A percentile compares a stretch with the other conserved stretches of the same genome.
These are phyloP conservation scores for Spondyliosoma cantharus DNA, from an alignment of 2,797 vertebrate species.

Conservation along the genomic window DNA sequence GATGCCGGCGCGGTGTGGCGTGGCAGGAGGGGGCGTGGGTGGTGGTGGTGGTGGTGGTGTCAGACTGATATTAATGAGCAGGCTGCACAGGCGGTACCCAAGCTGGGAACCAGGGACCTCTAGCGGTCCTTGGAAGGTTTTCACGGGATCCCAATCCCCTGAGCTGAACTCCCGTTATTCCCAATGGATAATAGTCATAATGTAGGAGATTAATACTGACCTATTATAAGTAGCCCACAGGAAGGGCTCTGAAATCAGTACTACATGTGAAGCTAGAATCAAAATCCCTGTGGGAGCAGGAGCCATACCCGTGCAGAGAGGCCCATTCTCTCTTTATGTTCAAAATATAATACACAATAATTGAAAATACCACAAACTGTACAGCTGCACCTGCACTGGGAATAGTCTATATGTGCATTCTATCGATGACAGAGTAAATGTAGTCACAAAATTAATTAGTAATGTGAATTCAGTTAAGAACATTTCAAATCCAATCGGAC, in stretches of 20 bases:
- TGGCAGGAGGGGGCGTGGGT: conserved; percentile 60
- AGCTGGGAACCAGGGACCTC: conserved; percentile 31
- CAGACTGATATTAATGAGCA: conserved; percentile 46
- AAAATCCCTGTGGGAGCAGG: not conserved
- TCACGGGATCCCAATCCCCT: not conserved
- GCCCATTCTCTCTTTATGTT: not conserved
- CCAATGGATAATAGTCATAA: not conserved
- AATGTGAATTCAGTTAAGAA: no score
- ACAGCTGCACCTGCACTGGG: not conserved
- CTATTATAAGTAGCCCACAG: not conserved
- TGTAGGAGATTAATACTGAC: not conserved
- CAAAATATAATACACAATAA: not conserved
- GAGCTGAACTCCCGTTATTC: not conserved
- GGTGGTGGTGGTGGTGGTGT: conserved; percentile 34
- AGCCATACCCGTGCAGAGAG: not conserved
- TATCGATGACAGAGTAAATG: no score
- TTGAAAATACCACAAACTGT: not conserved
- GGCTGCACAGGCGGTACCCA: not conserved
- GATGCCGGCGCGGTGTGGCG: conserved; percentile 63
- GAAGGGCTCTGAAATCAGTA: no score
- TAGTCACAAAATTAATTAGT: no score
- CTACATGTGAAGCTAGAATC: not conserved
- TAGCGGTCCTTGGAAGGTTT: conserved; percentile 19
- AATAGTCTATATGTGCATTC: not conserved
- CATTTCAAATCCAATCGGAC: no score